Base-by-base conservation (phyloP, 2,113 vertebrate species). In the Danionella cerebrum region DNA sequence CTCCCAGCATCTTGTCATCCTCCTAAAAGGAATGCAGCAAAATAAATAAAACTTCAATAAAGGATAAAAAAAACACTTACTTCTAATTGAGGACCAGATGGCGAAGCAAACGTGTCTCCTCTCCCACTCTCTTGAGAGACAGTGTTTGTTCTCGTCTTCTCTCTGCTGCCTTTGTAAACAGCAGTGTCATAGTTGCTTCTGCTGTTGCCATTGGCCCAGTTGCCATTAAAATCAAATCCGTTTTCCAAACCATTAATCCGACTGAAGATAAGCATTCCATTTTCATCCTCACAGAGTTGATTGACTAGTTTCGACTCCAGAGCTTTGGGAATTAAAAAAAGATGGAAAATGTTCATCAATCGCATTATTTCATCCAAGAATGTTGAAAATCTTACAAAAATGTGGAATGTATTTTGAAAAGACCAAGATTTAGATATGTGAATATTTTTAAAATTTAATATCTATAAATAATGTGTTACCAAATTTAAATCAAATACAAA, bases 221-320 rank as follows among this genome's bases (percentile, higher is more conserved):
- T 84, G 3, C 73, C 75, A 2, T 78, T 55, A 42, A 33, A 55
- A 65, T 73, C 70, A 1, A 73, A 74, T 67, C 79, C 83, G 3
- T 91, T 90, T 59, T 83, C 31, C 35, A 45, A 57, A 18, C 60
- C 67, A 36, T 60, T 84, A n/a, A 90, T 63, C 12, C 29, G 82
- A 70, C 91, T 92, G 31, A 85, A 89, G 77, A 91, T 84, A 42
- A 90, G 83, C 18, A 85, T 89, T 3, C 90, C 88, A 10, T 90
- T 91, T 82, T 94, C 91, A 83, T 95, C 92, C 82, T 95, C 91
- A 81, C 94, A 95, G 76, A 95, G 91, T 41, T 93, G 90, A 73
- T 82, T 93, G 33, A 94, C 89, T 35, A 95, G 86, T 83, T 94
- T 88, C 5, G 90, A 94, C 70, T 96, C 94, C 80, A 96, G 77